These are phyloP conservation scores for Latheticus oryzae DNA, from an alignment of 2,888 invertebrate species.

Conservation along the genomic window DNA sequence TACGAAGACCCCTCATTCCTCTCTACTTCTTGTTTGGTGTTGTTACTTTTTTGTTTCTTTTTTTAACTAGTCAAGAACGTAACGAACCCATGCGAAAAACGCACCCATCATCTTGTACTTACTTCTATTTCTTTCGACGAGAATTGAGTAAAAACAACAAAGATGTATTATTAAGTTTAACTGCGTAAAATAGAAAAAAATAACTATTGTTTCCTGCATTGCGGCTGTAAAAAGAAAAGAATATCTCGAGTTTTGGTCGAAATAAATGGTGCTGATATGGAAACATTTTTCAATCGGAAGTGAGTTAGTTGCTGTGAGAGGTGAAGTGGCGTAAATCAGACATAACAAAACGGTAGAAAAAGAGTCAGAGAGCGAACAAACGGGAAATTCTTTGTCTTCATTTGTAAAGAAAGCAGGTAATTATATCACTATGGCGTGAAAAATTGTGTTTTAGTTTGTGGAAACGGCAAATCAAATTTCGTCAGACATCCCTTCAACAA, in stretches of 20 bases:
- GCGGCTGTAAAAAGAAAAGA: conserved; percentile 22
- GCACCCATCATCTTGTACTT: conserved; percentile 23
- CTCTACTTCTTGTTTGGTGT: conserved; percentile 6
- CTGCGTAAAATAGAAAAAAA: too few species aligned
- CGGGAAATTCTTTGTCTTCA: conserved; percentile 23
- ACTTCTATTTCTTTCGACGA: conserved; percentile 1
- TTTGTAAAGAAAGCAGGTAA: conserved; percentile 9
- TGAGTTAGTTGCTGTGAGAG: conserved; percentile 39
- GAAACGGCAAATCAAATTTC: too few species aligned
- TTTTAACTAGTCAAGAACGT: conserved; percentile 13
- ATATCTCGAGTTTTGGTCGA: conserved; percentile 35
- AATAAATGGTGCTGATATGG: conserved; percentile 55
- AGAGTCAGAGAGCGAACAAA: conserved; percentile 16
- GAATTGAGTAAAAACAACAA: conserved; percentile 17
- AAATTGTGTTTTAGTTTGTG: conserved; percentile 8
- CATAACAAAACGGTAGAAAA: conserved; percentile 17
- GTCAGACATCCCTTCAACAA: too few species aligned
- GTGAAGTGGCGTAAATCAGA: conserved; percentile 39
- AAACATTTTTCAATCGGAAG: conserved; percentile 54
- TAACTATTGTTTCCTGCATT: conserved; percentile 25
- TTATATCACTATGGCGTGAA: conserved; percentile 8
- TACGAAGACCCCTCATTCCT: conserved; percentile 8
- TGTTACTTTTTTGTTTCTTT: conserved; percentile 18
- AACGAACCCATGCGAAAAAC: conserved; percentile 35
- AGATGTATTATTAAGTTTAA: conserved; percentile 30